phyloP scores from a whole-genome alignment of 2,797 vertebrate species.

The Cryptoblepharus egeriae region DNA sequence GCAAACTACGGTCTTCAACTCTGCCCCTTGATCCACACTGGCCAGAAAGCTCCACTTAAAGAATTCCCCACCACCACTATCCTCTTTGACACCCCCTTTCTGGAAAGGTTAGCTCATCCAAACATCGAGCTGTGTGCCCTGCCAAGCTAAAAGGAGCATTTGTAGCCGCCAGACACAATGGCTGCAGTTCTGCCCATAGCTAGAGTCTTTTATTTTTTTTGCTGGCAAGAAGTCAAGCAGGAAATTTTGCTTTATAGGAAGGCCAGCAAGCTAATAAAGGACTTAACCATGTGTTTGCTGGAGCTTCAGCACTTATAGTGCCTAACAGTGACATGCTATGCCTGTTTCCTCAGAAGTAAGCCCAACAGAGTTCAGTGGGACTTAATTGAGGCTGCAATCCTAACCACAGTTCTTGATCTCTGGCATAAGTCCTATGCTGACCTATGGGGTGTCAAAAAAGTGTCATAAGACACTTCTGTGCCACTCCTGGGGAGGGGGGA shows the following conservation, averaged over 20 bases:
- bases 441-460: too few species aligned
- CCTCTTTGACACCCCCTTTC: slow-evolving; percentile 10
- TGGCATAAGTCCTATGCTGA: too few species aligned
- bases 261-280: neutral
- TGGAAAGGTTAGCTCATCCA: slow-evolving; percentile 6
- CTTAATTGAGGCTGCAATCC: too few species aligned
- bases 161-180: slow-evolving; percentile 29
- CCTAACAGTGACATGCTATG: neutral
- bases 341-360: too few species aligned
- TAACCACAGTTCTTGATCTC: too few species aligned
- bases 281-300: neutral
- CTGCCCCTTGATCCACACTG: neutral
- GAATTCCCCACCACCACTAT: slow-evolving; percentile 12
- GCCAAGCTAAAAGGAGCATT: slow-evolving; percentile 17
- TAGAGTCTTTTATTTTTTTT: neutral
- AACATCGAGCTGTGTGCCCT: neutral
- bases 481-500: too few species aligned
- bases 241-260: slow-evolving; percentile 23
- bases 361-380: too few species aligned
- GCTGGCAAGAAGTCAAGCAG: slow-evolving; percentile 18
- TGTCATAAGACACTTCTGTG: too few species aligned
- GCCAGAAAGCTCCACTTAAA: slow-evolving; percentile 12
- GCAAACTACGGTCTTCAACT: neutral
- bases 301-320: neutral
- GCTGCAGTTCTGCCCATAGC: slow-evolving; percentile 2